phyloP scores from a whole-genome alignment of 2,797 vertebrate species.

The Lindbergichthys nudifrons region DNA sequence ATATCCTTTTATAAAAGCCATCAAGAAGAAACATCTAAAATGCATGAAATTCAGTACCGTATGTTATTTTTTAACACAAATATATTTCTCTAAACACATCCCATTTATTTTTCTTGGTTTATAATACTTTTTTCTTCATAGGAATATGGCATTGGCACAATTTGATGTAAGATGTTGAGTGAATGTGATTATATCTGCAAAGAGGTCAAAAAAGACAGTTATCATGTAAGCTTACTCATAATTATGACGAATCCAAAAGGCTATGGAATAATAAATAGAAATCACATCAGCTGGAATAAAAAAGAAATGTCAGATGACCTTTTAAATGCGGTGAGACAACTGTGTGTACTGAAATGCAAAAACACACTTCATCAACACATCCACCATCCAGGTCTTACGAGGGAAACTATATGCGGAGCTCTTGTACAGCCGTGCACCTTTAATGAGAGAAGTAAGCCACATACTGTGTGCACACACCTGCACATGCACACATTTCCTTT shows the following conservation, averaged over 20 bases:
- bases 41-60: neutral
- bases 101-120: constrained; percentile 1
- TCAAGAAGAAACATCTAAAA: too few species aligned
- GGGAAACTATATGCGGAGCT: constrained; percentile 34
- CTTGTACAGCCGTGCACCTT: constrained; percentile 42
- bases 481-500: constrained; percentile 10
- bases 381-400: constrained; percentile 51
- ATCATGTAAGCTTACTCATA: constrained; percentile 9
- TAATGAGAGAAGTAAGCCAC: constrained; percentile 55
- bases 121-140: neutral
- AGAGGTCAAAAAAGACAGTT: constrained; percentile 25
- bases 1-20: neutral
- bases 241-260: constrained; percentile 29
- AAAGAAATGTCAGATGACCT: constrained; percentile 33
- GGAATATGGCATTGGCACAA: neutral
- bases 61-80: neutral
- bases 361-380: constrained; percentile 46
- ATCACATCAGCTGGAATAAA: constrained; percentile 23
- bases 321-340: constrained; percentile 36
- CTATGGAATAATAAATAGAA: constrained; percentile 32
- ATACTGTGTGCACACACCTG: constrained; percentile 30
- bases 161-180: neutral
- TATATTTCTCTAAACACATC: neutral
- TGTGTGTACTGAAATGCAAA: constrained; percentile 21
- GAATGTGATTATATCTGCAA: constrained; percentile 28